A percentile compares a stretch with the other conserved stretches of the same genome.
Evolutionary conservation across 2,888 invertebrate species (phyloP).

Genomic region (Prosopocoilus inquinatus): DNA sequence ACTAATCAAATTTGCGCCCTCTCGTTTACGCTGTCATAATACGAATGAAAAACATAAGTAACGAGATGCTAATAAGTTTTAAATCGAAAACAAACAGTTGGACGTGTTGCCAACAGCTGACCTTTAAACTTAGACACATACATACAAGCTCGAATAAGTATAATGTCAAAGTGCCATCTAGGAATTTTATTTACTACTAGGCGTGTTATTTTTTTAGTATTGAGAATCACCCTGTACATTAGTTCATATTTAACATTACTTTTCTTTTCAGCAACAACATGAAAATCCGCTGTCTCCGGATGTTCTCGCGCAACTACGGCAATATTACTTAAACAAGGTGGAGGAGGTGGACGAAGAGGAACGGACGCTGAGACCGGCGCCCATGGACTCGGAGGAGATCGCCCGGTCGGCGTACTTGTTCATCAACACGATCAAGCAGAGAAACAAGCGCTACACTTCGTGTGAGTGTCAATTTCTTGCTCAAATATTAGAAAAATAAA

Average conservation of each 20-base stretch:
- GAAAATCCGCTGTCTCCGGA: not conserved
- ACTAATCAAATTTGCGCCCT: too few relatives aligned
- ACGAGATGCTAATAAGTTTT: too few relatives aligned
- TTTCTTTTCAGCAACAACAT: conserved; percentile 2
- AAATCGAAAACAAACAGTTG: too few relatives aligned
- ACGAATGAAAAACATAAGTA: too few relatives aligned
- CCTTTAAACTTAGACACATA: too few relatives aligned
- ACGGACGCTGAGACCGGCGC: conserved; percentile 2
- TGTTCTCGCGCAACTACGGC: conserved; percentile 19
- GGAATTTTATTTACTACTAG: too few relatives aligned
- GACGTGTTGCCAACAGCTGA: too few relatives aligned
- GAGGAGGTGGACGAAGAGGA: conserved; percentile 12
- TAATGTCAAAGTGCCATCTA: too few relatives aligned
- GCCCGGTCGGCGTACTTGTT: conserved; percentile 30
- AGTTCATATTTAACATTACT: not conserved
- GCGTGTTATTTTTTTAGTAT: too few relatives aligned
- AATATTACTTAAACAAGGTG: conserved; percentile 23
- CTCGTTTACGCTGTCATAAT: too few relatives aligned
- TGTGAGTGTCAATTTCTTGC: conserved; percentile 34
- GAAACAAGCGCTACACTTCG: conserved; percentile 38
- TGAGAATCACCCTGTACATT: not conserved
- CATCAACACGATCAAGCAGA: conserved; percentile 34
- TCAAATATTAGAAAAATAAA: not conserved
- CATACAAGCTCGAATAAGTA: too few relatives aligned
- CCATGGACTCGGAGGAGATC: conserved; percentile 11